These are phyloP conservation scores for Megastigmus dorsalis DNA, from an alignment of 2,888 invertebrate genomes.

Conservation along the genomic window DNA sequence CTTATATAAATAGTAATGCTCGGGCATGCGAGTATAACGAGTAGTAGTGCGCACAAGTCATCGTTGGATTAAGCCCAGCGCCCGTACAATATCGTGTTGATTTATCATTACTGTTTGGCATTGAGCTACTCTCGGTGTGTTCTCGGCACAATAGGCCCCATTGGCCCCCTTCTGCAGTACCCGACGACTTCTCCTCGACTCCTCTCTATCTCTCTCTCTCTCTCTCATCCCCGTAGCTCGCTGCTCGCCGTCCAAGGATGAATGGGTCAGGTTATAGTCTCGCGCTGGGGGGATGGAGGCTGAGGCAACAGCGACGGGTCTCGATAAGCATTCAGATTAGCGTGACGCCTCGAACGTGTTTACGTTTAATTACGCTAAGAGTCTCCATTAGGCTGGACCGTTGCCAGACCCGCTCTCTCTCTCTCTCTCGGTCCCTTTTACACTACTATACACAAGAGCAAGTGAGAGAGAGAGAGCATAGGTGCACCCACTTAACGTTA, in stretches of 20 bases:
- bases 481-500: slow-evolving; percentile 46
- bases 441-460: not conserved
- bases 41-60: slow-evolving; percentile 15
- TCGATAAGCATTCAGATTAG: slow-evolving; percentile 74
- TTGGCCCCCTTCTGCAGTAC: slow-evolving; percentile 10
- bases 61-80: slow-evolving; percentile 27
- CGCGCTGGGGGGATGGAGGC: no score
- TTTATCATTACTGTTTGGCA: slow-evolving; percentile 53
- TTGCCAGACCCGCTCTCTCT: slow-evolving; percentile 63
- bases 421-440: slow-evolving; percentile 3
- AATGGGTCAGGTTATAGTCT: slow-evolving; percentile 62
- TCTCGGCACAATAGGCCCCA: slow-evolving; percentile 31
- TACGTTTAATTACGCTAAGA: slow-evolving; percentile 75
- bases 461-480: not conserved
- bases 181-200: not conserved
- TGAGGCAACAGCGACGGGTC: slow-evolving; percentile 70
- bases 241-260: slow-evolving; percentile 63
- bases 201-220: not conserved
- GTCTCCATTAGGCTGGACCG: slow-evolving; percentile 74
- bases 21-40: no score
- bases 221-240: no score
- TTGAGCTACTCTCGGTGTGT: slow-evolving; percentile 11
- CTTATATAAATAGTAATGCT: no score
- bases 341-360: slow-evolving; percentile 74
- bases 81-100: slow-evolving; percentile 48